Evolutionary conservation across 30 jellyfish, hydroid and myxozoan genomes (phyloP).

Genomic region (Aurelia aurita): DNA sequence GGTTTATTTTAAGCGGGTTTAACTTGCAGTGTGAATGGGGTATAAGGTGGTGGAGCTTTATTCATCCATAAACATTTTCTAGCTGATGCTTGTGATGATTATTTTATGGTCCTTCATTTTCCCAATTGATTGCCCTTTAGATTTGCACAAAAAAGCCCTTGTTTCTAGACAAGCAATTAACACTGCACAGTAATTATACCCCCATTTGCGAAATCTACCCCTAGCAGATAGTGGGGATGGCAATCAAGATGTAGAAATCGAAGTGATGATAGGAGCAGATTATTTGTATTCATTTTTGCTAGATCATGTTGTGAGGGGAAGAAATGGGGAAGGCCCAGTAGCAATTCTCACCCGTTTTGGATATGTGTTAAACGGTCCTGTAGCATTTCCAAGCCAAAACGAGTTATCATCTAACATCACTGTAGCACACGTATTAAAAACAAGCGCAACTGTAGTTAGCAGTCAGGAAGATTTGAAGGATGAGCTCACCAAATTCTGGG

Average conservation of each 20-base stretch:
- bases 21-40: too few species aligned
- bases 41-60: too few species aligned
- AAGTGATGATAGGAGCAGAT: slow-evolving; percentile 47
- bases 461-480: not conserved
- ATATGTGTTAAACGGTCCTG: slow-evolving; percentile 45
- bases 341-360: slow-evolving; percentile 51
- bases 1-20: too few species aligned
- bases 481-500: slow-evolving; percentile 13
- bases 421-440: not conserved
- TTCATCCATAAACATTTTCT: too few species aligned
- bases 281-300: slow-evolving; percentile 2
- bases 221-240: slow-evolving; percentile 29
- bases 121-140: too few species aligned
- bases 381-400: not conserved
- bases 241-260: not conserved
- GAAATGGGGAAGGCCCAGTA: slow-evolving; percentile 22
- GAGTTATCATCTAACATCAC: not conserved
- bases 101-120: too few species aligned
- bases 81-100: too few species aligned
- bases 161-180: slow-evolving; percentile 11
- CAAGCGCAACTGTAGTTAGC: not conserved
- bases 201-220: not conserved
- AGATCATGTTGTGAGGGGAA: slow-evolving; percentile 37
- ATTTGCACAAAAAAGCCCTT: too few species aligned
- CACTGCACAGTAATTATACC: slow-evolving; percentile 1